Percentiles rank a stretch among this genome's conserved stretches.
These are phyloP conservation scores for Gryllus longicercus DNA, from an alignment of 2,888 invertebrate species.

Conservation along the genomic window DNA sequence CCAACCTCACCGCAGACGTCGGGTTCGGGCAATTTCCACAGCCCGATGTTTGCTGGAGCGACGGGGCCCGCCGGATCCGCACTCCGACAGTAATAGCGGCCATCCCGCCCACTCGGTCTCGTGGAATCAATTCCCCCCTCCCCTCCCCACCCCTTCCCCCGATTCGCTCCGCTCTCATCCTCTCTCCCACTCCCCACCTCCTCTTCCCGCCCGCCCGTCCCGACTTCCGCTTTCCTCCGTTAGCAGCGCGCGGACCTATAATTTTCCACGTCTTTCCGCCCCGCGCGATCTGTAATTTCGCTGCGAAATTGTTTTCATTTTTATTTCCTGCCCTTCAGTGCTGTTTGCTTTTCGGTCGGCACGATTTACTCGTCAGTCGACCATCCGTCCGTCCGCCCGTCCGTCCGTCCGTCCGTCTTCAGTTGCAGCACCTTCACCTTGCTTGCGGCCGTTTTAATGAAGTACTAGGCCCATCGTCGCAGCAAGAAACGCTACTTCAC, in stretches of 20 bases:
- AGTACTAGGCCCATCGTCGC: neutral
- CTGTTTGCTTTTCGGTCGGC: neutral
- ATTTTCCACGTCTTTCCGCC: slow-evolving; percentile 1
- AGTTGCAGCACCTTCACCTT: neutral
- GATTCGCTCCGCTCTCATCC: neutral
- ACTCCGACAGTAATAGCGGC: neutral
- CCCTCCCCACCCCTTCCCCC: neutral
- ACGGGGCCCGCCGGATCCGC: neutral
- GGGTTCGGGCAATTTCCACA: neutral
- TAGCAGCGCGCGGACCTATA: neutral
- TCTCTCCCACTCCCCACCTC: neutral
- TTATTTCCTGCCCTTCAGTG: neutral
- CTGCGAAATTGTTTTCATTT: slow-evolving; percentile 1
- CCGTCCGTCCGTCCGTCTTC: neutral
- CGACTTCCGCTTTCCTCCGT: neutral
- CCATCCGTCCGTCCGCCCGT: neutral
- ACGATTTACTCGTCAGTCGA: neutral
- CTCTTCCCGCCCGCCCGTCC: neutral
- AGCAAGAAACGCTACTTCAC: neutral
- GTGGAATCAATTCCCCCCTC: slow-evolving; percentile 6
- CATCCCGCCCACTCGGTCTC: neutral
- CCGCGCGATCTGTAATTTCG: slow-evolving; percentile 17
- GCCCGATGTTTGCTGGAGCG: slow-evolving; percentile 6
- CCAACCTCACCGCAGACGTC: neutral
- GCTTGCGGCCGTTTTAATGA: neutral